Base-by-base conservation (phyloP, 2,797 vertebrate species). In the Lutjanus argentimaculatus region DNA sequence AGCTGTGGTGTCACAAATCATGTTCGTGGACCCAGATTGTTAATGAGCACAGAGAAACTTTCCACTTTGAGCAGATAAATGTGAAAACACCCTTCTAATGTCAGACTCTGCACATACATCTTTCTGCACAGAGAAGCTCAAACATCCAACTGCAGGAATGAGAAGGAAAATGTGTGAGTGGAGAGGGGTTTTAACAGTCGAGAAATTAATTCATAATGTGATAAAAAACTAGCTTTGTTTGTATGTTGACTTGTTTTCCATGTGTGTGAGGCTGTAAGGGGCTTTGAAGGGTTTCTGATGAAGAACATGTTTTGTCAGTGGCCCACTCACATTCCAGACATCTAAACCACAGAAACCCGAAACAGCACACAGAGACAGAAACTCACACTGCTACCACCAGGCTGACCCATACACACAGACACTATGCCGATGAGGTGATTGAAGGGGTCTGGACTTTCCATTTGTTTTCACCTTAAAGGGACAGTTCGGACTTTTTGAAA, bases 321-420 rank as follows among this genome's bases (percentile, higher is more conserved):
- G 22, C 75, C 87, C 80, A 77, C 89, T 91, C 90, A 85, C 86
- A 93, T 94, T 95, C 90, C 90, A 79, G 56, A 73, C 67, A 67
- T 65, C 30, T 56, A 42, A 85, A 75, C 86, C 75, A 64, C 80
- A 72, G 67, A 77, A 75, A 75, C 52, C 16, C 62, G 53, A 56
- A 9, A 75, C 72, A 6, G 42, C 8, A 48, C 57, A 65, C 55
- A 36, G 45, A 59, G 56, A 67, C 64, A 59, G 17, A 80, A 40
- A 51, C 36, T 51, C 59, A 45, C 58, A 49, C 21, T 36, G 56
- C 46, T 13, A 69, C 56, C 62, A 46, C 57, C 56, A 14, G 36
- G 51, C 22, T 63, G 67, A 71, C 56, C 45, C 6, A 21, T 19
- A 51, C 2, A 0, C 36, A 58, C 53, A 49, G n/a, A 80, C 13